These are phyloP conservation scores for Enteromius treurensis DNA, from an alignment of 2,797 vertebrate species.

Conservation along the genomic window DNA sequence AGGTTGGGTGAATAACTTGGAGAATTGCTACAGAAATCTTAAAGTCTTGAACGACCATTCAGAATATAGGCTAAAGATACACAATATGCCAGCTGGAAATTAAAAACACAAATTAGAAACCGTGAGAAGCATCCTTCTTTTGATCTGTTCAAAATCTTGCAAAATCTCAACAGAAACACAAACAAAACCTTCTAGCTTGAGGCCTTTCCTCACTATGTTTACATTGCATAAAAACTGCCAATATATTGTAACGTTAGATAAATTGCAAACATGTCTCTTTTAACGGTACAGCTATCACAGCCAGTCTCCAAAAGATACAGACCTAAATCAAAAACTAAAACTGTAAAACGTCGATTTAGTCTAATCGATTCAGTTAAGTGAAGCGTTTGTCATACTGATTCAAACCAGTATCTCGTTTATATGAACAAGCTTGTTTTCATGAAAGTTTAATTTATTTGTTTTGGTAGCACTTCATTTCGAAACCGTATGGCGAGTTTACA, in stretches of 20 bases:
- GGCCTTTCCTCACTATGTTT: neutral
- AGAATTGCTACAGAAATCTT: neutral
- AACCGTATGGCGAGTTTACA: neutral
- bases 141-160: neutral
- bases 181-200: neutral
- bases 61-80: neutral
- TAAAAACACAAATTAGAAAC: neutral
- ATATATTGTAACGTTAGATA: neutral
- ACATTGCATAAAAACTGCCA: too few species aligned
- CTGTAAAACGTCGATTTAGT: neutral
- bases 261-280: neutral
- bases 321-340: neutral
- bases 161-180: neutral
- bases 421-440: neutral
- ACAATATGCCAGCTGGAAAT: neutral
- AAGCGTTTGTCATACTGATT: neutral
- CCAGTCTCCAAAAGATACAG: neutral
- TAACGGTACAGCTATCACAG: too few species aligned
- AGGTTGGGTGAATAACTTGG: neutral
- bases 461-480: neutral
- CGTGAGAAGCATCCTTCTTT: neutral
- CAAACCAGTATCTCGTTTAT: neutral
- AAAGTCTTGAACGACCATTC: neutral
- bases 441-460: neutral
- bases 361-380: neutral